Evolutionary conservation across 1,140 invertebrate species (phyloP).

Genomic region (Stenopsyche tienmushanensis): DNA sequence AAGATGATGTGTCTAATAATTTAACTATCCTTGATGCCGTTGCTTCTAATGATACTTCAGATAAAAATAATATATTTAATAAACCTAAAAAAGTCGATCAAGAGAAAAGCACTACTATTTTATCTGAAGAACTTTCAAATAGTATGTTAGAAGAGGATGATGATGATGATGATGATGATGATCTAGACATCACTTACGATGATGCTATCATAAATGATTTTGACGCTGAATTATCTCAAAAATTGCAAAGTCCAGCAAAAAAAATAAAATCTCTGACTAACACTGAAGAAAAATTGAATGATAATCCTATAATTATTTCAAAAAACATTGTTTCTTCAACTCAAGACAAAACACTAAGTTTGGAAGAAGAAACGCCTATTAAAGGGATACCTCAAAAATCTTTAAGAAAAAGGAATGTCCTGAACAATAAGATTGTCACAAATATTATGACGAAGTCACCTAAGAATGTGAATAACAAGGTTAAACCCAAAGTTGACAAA

Average conservation of each 20-base stretch:
- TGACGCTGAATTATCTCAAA: background rate
- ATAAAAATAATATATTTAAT: background rate
- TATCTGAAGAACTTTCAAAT: background rate
- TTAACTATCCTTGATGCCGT: too few relatives aligned
- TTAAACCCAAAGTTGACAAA: background rate
- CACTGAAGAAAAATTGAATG: constrained; percentile 15
- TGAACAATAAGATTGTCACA: constrained; percentile 25
- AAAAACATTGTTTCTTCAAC: constrained; percentile 28
- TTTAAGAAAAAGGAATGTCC: constrained; percentile 19
- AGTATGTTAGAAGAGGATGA: background rate
- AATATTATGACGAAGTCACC: background rate
- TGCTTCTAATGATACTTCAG: too few relatives aligned
- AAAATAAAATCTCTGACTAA: constrained; percentile 16
- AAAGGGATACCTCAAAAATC: constrained; percentile 11
- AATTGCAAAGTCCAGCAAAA: background rate
- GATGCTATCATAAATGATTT: background rate
- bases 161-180: background rate
- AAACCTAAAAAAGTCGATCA: background rate
- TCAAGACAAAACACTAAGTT: constrained; percentile 12
- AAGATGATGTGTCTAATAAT: background rate
- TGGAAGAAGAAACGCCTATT: constrained; percentile 5
- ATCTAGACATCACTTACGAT: background rate
- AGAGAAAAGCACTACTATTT: background rate
- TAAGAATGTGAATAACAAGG: background rate
- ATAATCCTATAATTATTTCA: constrained; percentile 17